phyloP scores from a whole-genome alignment of 2,113 vertebrate genomes.

The Entomyzon cyanotis region DNA sequence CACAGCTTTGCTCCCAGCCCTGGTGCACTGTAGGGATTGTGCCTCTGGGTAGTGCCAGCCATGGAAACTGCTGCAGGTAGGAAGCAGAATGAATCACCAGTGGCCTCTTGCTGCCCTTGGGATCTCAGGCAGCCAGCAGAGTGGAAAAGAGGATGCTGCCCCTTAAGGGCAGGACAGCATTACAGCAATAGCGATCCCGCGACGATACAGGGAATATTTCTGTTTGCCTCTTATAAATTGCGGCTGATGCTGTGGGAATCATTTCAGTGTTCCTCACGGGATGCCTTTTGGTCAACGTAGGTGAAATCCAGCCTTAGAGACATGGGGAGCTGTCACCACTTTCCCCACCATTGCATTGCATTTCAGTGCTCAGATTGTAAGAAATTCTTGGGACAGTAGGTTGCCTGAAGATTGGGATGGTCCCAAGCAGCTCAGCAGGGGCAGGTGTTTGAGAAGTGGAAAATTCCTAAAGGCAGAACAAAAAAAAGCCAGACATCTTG shows the following conservation, averaged over 20 bases:
- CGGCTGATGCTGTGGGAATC: neutral
- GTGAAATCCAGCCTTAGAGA: neutral
- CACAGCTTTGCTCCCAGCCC: neutral
- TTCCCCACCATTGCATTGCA: neutral
- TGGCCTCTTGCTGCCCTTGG: neutral
- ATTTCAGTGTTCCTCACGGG: neutral
- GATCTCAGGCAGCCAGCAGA: neutral
- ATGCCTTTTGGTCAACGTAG: neutral
- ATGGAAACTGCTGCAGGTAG: neutral
- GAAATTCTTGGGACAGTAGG: neutral
- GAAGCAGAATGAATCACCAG: neutral
- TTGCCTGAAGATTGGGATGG: neutral
- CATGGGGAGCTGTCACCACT: neutral
- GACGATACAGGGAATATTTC: neutral
- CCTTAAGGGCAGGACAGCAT: constrained; percentile 6
- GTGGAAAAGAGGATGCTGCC: constrained; percentile 19
- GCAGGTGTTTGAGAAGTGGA: constrained; percentile 27
- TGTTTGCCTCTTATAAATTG: neutral
- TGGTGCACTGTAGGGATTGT: neutral
- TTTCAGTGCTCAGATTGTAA: neutral
- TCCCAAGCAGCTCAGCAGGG: constrained; percentile 7
- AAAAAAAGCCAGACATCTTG: constrained; percentile 54
- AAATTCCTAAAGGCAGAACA: constrained; percentile 53
- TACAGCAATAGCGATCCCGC: neutral
- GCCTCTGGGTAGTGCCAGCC: neutral